These are phyloP conservation scores for Malaclemys terrapin DNA, from an alignment of 2,113 vertebrate species.

Conservation along the genomic window DNA sequence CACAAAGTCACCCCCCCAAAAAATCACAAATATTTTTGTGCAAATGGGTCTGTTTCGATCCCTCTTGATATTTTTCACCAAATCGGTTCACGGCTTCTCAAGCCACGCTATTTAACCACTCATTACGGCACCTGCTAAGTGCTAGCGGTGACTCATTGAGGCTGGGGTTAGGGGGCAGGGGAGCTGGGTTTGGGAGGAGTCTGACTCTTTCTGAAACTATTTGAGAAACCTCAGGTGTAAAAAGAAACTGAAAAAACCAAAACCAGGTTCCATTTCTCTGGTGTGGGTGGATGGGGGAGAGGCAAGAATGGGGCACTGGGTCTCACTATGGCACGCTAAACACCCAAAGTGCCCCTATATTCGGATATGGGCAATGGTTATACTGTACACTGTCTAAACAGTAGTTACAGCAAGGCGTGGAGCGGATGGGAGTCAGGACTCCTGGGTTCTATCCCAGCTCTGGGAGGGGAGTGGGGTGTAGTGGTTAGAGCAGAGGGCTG, in stretches of 20 bases:
- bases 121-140: background rate
- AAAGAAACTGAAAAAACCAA: background rate
- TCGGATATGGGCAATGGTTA: background rate
- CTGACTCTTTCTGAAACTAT: background rate
- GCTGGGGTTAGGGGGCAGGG: background rate
- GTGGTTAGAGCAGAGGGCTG: background rate
- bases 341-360: background rate
- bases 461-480: background rate
- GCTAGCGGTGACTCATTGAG: background rate
- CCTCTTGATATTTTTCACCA: background rate
- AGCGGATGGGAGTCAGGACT: background rate
- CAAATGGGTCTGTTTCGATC: background rate
- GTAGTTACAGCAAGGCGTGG: background rate
- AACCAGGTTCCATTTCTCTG: background rate
- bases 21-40: background rate
- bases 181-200: background rate
- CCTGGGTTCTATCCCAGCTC: background rate
- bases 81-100: background rate
- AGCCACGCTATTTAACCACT: background rate
- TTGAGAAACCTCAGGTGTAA: background rate
- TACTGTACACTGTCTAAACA: background rate
- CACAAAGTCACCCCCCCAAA: background rate
- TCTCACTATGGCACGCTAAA: background rate
- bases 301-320: background rate
- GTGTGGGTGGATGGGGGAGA: background rate